A percentile compares a stretch with the other conserved stretches of the same genome.
Evolutionary conservation across 1,140 invertebrate genomes (phyloP).

Genomic region (Dryas iulia): DNA sequence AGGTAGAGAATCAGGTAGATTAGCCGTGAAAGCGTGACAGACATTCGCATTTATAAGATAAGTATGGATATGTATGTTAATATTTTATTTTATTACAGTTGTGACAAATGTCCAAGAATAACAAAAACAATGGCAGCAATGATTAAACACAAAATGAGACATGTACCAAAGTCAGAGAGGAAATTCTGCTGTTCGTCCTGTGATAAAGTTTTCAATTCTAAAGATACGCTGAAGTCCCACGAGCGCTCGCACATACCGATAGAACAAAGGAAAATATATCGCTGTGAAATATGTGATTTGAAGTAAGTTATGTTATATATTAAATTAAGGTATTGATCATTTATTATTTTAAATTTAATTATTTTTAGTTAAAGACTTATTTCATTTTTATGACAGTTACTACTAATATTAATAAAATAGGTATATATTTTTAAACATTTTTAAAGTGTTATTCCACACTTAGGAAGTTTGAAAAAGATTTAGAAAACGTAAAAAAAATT

Average conservation of each 20-base stretch:
- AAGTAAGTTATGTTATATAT: conserved; percentile 56
- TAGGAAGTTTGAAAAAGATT: no score
- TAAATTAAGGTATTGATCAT: not conserved
- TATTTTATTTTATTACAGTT: conserved; percentile 49
- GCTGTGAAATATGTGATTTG: conserved; percentile 70
- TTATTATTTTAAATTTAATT: no score
- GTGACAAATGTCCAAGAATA: conserved; percentile 74
- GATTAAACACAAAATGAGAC: conserved; percentile 74
- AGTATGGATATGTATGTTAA: no score
- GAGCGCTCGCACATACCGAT: conserved; percentile 75
- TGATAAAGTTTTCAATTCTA: conserved; percentile 70
- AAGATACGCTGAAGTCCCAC: conserved; percentile 74
- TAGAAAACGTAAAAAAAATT: no score
- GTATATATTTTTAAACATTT: no score
- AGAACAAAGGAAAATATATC: conserved; percentile 74
- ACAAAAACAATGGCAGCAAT: conserved; percentile 70
- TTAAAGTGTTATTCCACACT: no score
- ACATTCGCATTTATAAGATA: no score
- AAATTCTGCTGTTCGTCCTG: conserved; percentile 66
- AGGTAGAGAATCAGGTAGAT: no score
- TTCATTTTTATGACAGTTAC: no score
- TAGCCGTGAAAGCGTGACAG: no score
- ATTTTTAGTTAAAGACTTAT: not conserved
- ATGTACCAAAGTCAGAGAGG: conserved; percentile 71
- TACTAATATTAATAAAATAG: no score